These are phyloP conservation scores for Drosophila kikkawai DNA, from an alignment of 1,140 invertebrate species.

Conservation along the genomic window DNA sequence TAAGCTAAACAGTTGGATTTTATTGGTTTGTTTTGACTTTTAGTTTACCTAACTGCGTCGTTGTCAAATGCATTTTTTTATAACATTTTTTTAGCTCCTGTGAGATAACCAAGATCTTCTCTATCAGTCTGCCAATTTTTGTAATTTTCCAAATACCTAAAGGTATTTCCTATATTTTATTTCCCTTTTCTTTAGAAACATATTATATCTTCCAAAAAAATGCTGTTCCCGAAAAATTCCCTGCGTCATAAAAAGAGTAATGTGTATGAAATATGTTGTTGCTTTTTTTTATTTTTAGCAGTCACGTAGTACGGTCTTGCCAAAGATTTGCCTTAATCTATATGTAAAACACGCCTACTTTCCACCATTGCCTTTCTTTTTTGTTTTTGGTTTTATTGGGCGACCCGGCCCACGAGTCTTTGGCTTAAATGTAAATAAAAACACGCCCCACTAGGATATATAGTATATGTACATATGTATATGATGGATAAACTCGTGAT, in stretches of 20 bases:
- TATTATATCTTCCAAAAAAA: conserved; percentile 9
- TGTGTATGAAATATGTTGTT: conserved; percentile 43
- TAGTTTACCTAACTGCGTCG: conserved; percentile 54
- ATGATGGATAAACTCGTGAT: conserved; percentile 31
- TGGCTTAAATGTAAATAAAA: conserved; percentile 59
- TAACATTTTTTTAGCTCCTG: background rate
- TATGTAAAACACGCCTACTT: conserved; percentile 56
- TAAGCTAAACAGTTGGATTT: conserved; percentile 47
- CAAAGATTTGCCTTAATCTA: conserved; percentile 51
- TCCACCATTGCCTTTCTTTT: conserved; percentile 18
- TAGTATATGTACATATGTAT: no score
- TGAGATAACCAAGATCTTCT: background rate
- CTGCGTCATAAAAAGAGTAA: conserved; percentile 51
- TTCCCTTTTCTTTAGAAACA: background rate
- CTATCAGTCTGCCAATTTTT: background rate
- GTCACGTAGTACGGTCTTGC: conserved; percentile 43
- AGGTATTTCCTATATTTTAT: background rate
- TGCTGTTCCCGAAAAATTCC: conserved; percentile 31
- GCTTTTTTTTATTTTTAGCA: conserved; percentile 50
- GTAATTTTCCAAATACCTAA: background rate
- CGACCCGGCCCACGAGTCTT: conserved; percentile 42
- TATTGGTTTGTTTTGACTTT: conserved; percentile 53
- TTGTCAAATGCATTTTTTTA: conserved; percentile 45
- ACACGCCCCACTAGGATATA: conserved; percentile 40
- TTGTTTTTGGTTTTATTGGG: conserved; percentile 16